A percentile compares a stretch with the other conserved stretches of the same genome.
Evolutionary conservation across 1,140 invertebrate genomes (phyloP).

Genomic region (Schlechtendalia chinensis): DNA sequence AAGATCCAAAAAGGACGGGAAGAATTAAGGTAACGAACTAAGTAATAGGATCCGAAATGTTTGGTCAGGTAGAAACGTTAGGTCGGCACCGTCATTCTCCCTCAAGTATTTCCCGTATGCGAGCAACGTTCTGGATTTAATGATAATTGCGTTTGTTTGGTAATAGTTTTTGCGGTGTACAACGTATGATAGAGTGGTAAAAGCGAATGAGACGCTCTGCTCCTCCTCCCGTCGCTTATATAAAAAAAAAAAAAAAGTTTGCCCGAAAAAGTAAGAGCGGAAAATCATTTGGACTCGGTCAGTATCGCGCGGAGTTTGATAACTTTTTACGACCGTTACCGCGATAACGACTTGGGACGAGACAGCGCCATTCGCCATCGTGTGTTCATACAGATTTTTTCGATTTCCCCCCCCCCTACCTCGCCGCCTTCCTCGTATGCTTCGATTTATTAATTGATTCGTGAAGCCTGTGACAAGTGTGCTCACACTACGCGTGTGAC

Average conservation of each 20-base stretch:
- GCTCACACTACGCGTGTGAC: no score
- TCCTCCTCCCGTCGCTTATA: no score
- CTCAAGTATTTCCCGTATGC: conserved; percentile 9
- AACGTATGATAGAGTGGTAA: neutral
- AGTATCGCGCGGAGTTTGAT: neutral
- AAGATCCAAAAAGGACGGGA: neutral
- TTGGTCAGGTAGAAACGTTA: conserved; percentile 2
- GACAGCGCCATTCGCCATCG: no score
- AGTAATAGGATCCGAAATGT: conserved; percentile 19
- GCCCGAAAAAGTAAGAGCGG: neutral
- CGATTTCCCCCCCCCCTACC: no score
- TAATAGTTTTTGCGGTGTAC: conserved; percentile 33
- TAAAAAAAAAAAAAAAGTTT: no score
- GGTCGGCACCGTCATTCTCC: neutral
- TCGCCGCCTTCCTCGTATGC: no score
- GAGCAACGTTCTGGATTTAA: conserved; percentile 29
- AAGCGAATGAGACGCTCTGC: neutral
- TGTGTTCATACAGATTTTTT: no score
- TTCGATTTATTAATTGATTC: no score
- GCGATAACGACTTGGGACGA: neutral
- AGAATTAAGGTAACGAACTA: neutral
- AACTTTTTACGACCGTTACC: neutral
- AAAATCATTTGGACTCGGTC: conserved; percentile 7
- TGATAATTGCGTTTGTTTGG: conserved; percentile 47
- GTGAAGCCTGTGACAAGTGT: no score